Conservation (phyloP, 2,888 invertebrate genomes). For the Andrena praecox region DNA sequence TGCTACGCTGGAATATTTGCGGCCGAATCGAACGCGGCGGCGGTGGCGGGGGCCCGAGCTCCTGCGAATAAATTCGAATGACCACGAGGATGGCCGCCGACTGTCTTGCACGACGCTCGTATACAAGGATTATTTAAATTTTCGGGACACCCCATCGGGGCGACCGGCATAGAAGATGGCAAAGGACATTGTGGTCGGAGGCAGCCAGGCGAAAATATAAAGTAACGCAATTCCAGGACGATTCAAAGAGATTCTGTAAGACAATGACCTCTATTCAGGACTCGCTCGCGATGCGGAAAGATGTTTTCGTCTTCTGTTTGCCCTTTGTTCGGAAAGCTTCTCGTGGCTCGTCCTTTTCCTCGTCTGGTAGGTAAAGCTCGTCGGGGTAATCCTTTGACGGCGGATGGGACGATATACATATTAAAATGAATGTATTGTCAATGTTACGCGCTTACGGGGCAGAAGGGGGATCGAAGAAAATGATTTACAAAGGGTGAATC, state of each 20-base stretch:
- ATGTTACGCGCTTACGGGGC: not conserved
- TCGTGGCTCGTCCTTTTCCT: not conserved
- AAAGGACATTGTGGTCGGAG: constrained; percentile 26
- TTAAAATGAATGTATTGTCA: constrained; percentile 6
- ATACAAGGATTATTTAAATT: constrained; percentile 71
- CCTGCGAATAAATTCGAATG: constrained; percentile 66
- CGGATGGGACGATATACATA: not conserved
- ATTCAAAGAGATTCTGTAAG: constrained; percentile 47
- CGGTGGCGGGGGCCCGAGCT: not conserved
- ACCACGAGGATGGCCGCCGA: constrained; percentile 46
- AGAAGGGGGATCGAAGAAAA: not conserved
- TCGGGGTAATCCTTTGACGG: not conserved
- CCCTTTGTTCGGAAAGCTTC: not conserved
- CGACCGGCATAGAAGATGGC: constrained; percentile 27
- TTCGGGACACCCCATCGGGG: constrained; percentile 32
- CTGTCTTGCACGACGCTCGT: constrained; percentile 51
- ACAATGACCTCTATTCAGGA: constrained; percentile 39
- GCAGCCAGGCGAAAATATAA: constrained; percentile 50
- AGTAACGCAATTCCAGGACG: constrained; percentile 51
- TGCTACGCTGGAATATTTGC: constrained; percentile 36
- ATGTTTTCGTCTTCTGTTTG: constrained; percentile 32
- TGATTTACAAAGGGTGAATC: not conserved
- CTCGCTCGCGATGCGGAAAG: constrained; percentile 43
- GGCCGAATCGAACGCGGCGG: constrained; percentile 29
- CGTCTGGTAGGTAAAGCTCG: not conserved